Percentiles rank a stretch among this genome's conserved stretches.
phyloP scores from a whole-genome alignment of 1,140 invertebrate genomes.

The Bombus turneri region DNA sequence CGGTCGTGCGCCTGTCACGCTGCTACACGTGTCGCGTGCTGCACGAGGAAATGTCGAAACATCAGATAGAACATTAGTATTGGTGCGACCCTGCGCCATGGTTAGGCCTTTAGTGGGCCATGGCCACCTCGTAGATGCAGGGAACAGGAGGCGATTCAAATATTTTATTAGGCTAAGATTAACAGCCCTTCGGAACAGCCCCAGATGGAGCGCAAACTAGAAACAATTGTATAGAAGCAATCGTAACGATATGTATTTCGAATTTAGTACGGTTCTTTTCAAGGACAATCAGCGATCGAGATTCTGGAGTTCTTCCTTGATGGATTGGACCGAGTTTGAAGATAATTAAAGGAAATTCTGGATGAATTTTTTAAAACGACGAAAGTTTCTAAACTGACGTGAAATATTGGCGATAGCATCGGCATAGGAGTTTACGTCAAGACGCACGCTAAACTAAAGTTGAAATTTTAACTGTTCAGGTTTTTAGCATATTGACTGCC shows the following conservation, averaged over 20 bases:
- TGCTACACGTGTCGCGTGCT: slow-evolving; percentile 23
- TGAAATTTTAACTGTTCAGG: too few species aligned
- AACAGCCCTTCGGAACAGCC: slow-evolving; percentile 26
- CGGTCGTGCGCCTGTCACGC: slow-evolving; percentile 2
- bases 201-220: background rate
- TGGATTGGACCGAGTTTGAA: background rate
- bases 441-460: too few species aligned
- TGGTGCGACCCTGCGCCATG: slow-evolving; percentile 39
- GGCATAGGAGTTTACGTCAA: background rate
- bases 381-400: background rate
- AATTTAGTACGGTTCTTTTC: background rate
- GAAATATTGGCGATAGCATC: background rate
- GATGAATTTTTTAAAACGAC: background rate
- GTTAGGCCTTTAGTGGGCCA: slow-evolving; percentile 61
- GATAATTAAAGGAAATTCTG: background rate
- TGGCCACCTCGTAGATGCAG: slow-evolving; percentile 56
- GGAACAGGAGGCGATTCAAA: slow-evolving; percentile 61
- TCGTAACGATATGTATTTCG: background rate
- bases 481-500: too few species aligned
- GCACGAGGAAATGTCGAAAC: slow-evolving; percentile 15
- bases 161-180: slow-evolving; percentile 73
- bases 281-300: background rate
- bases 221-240: background rate
- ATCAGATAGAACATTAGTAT: background rate
- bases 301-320: background rate